Evolutionary conservation across 2,797 vertebrate species (phyloP), one percentile per base, ranked within the genome.

Genomic region (Smutsia temminckii): DNA sequence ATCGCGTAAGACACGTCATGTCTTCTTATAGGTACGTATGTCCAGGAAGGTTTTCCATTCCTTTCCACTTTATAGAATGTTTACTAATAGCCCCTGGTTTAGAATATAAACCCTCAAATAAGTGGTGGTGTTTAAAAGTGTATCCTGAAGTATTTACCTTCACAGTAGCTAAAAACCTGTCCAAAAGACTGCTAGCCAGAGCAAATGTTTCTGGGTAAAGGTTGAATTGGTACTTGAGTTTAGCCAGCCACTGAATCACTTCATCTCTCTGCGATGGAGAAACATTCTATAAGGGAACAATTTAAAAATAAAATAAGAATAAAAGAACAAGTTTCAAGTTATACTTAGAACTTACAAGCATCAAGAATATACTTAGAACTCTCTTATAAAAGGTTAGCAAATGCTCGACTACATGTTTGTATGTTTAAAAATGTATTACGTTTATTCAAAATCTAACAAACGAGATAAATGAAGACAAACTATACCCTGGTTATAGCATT

Each of bases 181-280:
- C 99, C 98, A 99, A 98, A 97, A 99, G 99, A 98, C 99, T 99
- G 97, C 99, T 98, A 96, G 99, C 99, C 97, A 99, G 98, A 98
- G 99, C 99, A 94, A 99, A 99, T 8, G 99, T 99, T 98, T 99
- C 99, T 98, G 99, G 99, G 98, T 99, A 99, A 97, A 99, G 99
- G 98, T 99, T 99, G 98, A 99, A 99, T 63, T 98, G 98, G 97
- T 98, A 97, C 97, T 99, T 99, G 96, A 99, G 98, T 98, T 99
- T 99, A 89, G 98, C 99, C 98, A 99, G 97, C 99, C 99, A 99
- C 95, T 98, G 99, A 97, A 99, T 99, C 34, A 99, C 99, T 98
- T 99, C 99, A 96, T 99, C 99, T 97, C 99, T 99, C 98, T 99
- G 99, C 96, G 98, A 98, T 95, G 99, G 99, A 99, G 99, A 99